Evolutionary conservation across 2,797 vertebrate species (phyloP).

Genomic region (Halcyon leucocephala): DNA sequence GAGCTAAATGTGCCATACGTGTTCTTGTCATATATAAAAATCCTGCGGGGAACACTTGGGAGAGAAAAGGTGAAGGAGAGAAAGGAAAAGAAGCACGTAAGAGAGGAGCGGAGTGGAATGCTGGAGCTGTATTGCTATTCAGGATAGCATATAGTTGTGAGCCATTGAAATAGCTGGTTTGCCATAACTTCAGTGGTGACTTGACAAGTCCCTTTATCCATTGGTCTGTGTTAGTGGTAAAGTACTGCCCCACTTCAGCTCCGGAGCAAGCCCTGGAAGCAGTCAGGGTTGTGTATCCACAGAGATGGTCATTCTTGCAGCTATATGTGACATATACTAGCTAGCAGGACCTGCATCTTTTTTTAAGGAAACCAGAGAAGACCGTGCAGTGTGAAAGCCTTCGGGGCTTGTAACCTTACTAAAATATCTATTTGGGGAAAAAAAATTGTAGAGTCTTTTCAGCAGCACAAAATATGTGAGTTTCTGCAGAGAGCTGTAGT

Average conservation of each 20-base stretch:
- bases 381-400: background rate
- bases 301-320: background rate
- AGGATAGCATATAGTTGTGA: background rate
- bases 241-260: background rate
- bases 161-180: fast-evolving
- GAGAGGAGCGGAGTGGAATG: background rate
- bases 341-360: background rate
- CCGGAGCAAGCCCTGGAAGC: background rate
- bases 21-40: background rate
- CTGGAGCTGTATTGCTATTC: background rate
- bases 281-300: background rate
- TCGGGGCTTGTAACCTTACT: background rate
- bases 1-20: background rate
- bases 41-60: background rate
- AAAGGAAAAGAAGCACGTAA: background rate
- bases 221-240: background rate
- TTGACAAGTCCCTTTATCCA: background rate
- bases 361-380: constrained; percentile 53
- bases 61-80: background rate
- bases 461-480: background rate
- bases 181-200: background rate
- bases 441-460: constrained; percentile 1
- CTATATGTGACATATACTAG: background rate
- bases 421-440: constrained; percentile 3
- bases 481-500: constrained; percentile 11